Base-by-base conservation (phyloP, 1,140 invertebrate genomes). In the Acarapis woodi region DNA sequence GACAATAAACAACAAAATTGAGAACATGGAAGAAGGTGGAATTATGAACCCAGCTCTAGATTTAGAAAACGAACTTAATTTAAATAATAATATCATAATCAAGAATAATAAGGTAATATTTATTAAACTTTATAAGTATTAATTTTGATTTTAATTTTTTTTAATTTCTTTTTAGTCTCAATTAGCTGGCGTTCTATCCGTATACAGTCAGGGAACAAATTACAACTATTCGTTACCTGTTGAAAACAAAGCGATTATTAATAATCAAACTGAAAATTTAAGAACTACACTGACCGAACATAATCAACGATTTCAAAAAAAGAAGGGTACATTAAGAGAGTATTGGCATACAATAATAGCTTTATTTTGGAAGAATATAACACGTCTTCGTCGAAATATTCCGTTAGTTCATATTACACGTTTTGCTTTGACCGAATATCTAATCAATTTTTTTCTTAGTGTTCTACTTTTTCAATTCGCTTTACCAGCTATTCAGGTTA, bases 381-480 rank as follows among this genome's bases (percentile, higher is more conserved):
- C 83, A 20, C 65, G 77, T 42, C 80, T 88, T 71, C 78, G 73
- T 68, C 63, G 83, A 43, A 90, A 90, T 53, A 72, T 83, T 32
- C 75, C 74, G 23, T 41, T 15, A 41, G 75, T 80, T 57, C 62
- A 61, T 53, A 18, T 25, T 19, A 20, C 6, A 10, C 4, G 26
- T 22, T 4, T 10, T 16, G 15, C 15, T 8, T 15, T 35, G n/a
- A 34, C 9, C 35, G 12, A 19, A n/a, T 21, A n/a, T 24, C 12
- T 5, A 6, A 26, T 6, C 12, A 6, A 6, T 19, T 39, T 26
- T 26, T 26, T 26, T 26, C 12, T 12, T 26, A 8, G 12, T 26
- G 28, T 59, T 40, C 41, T 59, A 10, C 33, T 57, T 33, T 88
- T 93, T 57, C 78, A 87, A 48, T 83, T 88, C 49, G 70, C 72